A percentile compares a stretch with the other conserved stretches of the same genome.
These are phyloP conservation scores for Astatotilapia flaviijosephi DNA, from an alignment of 2,113 vertebrate genomes.

Conservation along the genomic window DNA sequence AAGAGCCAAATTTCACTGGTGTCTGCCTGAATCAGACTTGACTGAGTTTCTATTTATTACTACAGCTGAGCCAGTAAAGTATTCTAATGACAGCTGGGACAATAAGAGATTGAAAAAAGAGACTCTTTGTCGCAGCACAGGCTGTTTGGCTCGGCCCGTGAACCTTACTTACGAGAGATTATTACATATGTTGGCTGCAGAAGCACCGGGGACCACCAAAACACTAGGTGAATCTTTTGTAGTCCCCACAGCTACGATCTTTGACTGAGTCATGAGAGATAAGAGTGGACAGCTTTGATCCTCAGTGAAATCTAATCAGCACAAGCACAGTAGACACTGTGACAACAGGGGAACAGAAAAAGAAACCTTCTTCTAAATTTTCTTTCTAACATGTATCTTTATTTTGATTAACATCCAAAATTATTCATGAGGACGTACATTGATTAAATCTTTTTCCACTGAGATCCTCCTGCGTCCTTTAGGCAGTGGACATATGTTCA, in stretches of 20 bases:
- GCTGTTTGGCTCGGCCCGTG: neutral
- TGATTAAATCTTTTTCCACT: neutral
- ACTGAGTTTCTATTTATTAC: neutral
- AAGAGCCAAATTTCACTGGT: neutral
- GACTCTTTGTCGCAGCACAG: neutral
- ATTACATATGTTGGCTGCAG: neutral
- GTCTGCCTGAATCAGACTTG: neutral
- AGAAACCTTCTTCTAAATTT: neutral
- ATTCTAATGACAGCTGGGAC: neutral
- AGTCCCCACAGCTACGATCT: neutral
- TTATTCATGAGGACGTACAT: neutral
- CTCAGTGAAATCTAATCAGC: neutral
- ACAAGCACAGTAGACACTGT: neutral
- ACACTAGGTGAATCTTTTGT: neutral
- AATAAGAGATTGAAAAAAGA: neutral
- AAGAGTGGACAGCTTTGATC: neutral
- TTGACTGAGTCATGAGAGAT: neutral
- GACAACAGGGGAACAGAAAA: neutral
- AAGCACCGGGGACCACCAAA: neutral
- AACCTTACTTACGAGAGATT: neutral
- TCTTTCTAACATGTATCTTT: neutral
- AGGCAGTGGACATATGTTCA: neutral
- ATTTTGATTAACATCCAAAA: neutral
- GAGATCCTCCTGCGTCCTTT: neutral
- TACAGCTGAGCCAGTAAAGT: neutral